phyloP scores from a whole-genome alignment of 2,113 vertebrate genomes.

The Pycnonotus jocosus region DNA sequence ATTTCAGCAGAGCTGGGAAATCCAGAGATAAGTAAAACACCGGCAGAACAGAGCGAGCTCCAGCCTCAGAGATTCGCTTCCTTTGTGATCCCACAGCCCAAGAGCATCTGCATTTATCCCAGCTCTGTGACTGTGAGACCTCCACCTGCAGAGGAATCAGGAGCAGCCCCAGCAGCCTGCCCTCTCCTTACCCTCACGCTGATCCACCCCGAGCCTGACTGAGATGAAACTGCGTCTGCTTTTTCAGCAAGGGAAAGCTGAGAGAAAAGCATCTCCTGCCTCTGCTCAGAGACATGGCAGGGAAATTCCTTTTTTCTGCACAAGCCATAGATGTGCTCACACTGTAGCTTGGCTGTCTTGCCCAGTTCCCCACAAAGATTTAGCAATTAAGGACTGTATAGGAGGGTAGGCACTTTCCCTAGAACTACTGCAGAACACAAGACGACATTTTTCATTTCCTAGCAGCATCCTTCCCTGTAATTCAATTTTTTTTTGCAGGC shows the following conservation, averaged over 20 bases:
- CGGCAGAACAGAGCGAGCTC: not conserved
- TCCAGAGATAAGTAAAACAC: conserved; percentile 12
- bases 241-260: not conserved
- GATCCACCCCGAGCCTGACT: not conserved
- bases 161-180: not conserved
- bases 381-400: not conserved
- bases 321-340: not conserved
- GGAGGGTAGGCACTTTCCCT: not conserved
- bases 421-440: not conserved
- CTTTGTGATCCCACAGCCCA: not conserved
- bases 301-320: not conserved
- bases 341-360: not conserved
- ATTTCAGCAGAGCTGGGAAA: conserved; percentile 39
- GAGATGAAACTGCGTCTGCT: not conserved
- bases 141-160: not conserved
- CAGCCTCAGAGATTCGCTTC: not conserved
- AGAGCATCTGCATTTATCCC: not conserved
- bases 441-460: not conserved
- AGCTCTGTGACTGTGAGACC: not conserved
- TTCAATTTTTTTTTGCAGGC: not conserved
- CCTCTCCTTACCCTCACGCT: not conserved
- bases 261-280: not conserved
- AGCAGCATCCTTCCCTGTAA: not conserved
- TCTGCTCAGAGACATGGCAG: not conserved
- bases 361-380: not conserved